phyloP scores from a whole-genome alignment of 2,113 vertebrate species.

The Eupsittula cactorum region DNA sequence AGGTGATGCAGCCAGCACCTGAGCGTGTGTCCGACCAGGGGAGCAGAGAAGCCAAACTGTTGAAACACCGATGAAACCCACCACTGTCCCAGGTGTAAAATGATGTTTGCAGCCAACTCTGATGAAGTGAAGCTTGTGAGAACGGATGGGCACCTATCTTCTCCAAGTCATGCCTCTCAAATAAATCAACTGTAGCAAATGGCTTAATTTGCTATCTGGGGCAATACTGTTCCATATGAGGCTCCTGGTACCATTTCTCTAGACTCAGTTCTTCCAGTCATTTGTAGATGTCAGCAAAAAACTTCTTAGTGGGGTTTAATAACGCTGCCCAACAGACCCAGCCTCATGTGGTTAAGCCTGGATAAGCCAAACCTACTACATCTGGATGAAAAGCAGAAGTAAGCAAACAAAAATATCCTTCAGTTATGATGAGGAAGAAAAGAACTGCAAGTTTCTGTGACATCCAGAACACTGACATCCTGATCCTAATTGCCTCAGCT shows the following conservation, averaged over 20 bases:
- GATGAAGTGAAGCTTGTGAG: not conserved
- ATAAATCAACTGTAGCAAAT: not conserved
- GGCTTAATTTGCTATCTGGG: not conserved
- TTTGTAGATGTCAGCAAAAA: not conserved
- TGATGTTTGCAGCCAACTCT: not conserved
- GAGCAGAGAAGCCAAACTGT: not conserved
- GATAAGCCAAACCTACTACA: not conserved
- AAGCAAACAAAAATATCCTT: not conserved
- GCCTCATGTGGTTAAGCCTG: not conserved
- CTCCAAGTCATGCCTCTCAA: not conserved
- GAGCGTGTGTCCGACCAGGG: fast-evolving
- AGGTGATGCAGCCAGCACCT: not conserved
- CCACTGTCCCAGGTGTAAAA: not conserved
- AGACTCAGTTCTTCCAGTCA: not conserved
- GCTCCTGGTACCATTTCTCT: not conserved
- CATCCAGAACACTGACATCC: not conserved
- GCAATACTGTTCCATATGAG: not conserved
- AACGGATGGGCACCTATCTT: not conserved
- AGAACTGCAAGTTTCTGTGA: not conserved
- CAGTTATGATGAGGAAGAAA: not conserved
- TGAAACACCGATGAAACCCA: not conserved
- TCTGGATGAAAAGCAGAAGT: not conserved
- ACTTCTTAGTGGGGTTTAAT: not conserved
- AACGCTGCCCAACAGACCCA: not conserved
- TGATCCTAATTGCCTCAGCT: not conserved